Conservation (phyloP, 2,888 invertebrate species). For the Spodoptera picta region DNA sequence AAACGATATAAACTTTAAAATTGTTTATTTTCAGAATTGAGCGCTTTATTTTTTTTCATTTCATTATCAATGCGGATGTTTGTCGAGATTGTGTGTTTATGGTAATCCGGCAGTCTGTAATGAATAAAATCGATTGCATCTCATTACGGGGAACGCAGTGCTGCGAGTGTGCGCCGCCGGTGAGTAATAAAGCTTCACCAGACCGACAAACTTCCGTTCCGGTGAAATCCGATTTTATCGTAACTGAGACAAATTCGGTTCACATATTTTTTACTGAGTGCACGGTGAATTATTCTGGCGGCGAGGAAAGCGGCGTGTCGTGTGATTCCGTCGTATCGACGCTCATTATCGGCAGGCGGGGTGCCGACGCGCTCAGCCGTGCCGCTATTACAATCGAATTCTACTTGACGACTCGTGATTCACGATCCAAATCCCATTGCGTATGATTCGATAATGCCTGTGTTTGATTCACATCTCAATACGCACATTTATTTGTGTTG, state of each 20-base stretch:
- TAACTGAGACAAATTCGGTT: slow-evolving; percentile 71
- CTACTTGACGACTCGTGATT: slow-evolving; percentile 81
- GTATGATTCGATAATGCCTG: slow-evolving; percentile 66
- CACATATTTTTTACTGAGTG: slow-evolving; percentile 74
- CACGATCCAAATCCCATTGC: slow-evolving; percentile 75
- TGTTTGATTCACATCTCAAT: slow-evolving; percentile 48
- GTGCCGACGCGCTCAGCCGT: slow-evolving; percentile 73
- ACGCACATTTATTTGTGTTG: slow-evolving; percentile 25
- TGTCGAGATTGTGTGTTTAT: slow-evolving; percentile 7
- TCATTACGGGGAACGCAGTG: slow-evolving; percentile 29
- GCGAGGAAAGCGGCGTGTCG: slow-evolving; percentile 64
- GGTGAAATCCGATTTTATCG: slow-evolving; percentile 63
- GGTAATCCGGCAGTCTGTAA: slow-evolving; percentile 15
- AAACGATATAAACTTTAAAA: background rate
- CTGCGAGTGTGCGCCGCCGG: slow-evolving; percentile 10
- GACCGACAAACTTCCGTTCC: slow-evolving; percentile 62
- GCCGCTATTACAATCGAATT: slow-evolving; percentile 79
- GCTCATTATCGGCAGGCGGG: slow-evolving; percentile 74
- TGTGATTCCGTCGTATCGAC: slow-evolving; percentile 75
- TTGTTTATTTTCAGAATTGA: background rate
- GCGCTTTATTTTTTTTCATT: background rate
- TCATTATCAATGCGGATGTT: background rate
- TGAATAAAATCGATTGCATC: slow-evolving; percentile 39
- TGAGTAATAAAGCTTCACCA: slow-evolving; percentile 39
- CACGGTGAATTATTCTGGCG: slow-evolving; percentile 69